phyloP scores from a whole-genome alignment of 1,140 invertebrate genomes.

The Zaprionus camerounensis region DNA sequence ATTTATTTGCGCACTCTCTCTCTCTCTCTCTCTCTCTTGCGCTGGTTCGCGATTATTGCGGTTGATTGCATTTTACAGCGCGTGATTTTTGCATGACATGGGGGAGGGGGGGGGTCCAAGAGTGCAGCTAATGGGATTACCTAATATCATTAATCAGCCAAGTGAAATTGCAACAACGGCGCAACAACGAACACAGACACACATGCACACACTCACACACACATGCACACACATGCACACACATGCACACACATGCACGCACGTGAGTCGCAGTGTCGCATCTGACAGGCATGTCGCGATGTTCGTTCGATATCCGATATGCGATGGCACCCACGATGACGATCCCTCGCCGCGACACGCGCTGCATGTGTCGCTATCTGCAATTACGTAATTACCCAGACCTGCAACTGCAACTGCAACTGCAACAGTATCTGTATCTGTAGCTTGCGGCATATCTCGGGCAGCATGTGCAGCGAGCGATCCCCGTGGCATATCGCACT shows the following conservation, averaged over 20 bases:
- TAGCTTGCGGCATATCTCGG: not conserved
- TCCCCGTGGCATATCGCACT: slow-evolving; percentile 61
- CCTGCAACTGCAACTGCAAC: not conserved
- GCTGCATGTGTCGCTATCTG: slow-evolving; percentile 47
- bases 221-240: not conserved
- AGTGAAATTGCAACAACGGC: slow-evolving; percentile 54
- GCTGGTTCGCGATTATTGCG: slow-evolving; percentile 67
- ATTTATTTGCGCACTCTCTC: slow-evolving; percentile 34
- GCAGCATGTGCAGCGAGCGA: slow-evolving; percentile 6
- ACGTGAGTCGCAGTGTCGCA: not conserved
- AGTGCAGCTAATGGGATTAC: slow-evolving; percentile 65
- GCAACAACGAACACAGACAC: not conserved
- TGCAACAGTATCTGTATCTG: not conserved
- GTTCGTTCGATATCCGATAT: not conserved
- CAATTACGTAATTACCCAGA: slow-evolving; percentile 73
- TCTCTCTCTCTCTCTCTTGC: slow-evolving; percentile 12
- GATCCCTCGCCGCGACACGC: slow-evolving; percentile 52
- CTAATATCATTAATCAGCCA: slow-evolving; percentile 78
- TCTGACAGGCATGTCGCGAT: not conserved
- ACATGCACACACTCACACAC: not conserved
- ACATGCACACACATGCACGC: not conserved
- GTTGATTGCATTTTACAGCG: slow-evolving; percentile 59
- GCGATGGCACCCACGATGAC: not conserved
- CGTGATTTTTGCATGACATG: slow-evolving; percentile 30
- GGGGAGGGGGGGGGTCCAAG: not conserved